Evolutionary conservation across 1,140 invertebrate species (phyloP).

Genomic region (Copidosoma floridanum): DNA sequence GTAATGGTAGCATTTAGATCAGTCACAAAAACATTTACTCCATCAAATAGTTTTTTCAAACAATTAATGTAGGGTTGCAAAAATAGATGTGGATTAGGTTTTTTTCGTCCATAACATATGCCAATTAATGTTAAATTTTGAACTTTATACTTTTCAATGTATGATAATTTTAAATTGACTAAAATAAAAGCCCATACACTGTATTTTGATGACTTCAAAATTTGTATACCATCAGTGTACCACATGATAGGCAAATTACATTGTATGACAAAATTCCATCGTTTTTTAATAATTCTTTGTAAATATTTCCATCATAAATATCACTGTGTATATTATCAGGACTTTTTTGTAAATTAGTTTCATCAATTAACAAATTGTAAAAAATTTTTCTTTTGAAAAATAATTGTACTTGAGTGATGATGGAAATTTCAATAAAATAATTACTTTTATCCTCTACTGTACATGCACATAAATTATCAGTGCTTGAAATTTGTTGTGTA

Average conservation of each 20-base stretch:
- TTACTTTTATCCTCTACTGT: neutral
- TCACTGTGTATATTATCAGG: neutral
- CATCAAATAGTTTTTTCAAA: neutral
- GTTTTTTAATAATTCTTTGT: neutral
- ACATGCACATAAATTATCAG: neutral
- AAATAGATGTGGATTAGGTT: slow-evolving; percentile 25
- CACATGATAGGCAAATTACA: neutral
- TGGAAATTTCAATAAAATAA: neutral
- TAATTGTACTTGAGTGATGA: neutral
- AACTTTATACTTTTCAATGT: slow-evolving; percentile 14
- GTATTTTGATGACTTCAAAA: slow-evolving; percentile 20
- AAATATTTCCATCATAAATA: neutral
- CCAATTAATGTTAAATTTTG: slow-evolving; percentile 21
- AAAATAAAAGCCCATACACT: slow-evolving; percentile 21
- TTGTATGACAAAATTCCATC: neutral
- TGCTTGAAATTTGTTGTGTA: neutral
- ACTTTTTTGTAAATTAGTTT: neutral
- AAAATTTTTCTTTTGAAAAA: neutral
- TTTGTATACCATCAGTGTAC: slow-evolving; percentile 7
- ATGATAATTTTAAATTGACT: slow-evolving; percentile 24
- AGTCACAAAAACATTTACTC: neutral
- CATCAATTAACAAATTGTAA: neutral
- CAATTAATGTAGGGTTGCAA: neutral
- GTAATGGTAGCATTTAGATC: neutral
- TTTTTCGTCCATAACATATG: slow-evolving; percentile 23